phyloP scores from a whole-genome alignment of 2,113 vertebrate genomes.

The Engraulis encrasicolus region DNA sequence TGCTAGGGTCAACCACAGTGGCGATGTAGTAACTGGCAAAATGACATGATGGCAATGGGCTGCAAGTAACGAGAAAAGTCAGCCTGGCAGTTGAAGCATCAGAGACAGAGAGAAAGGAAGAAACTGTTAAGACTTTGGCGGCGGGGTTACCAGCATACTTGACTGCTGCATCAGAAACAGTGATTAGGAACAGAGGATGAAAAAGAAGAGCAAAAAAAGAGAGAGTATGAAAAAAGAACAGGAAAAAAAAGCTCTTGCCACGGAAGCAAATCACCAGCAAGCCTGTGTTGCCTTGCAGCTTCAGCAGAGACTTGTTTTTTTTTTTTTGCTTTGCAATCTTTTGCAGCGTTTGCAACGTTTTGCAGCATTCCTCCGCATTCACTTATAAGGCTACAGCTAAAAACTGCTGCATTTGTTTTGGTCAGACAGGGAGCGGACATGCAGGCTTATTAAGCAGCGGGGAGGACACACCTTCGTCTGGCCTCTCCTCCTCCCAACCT shows the following conservation, averaged over 20 bases:
- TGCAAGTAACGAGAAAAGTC: slow-evolving; percentile 72
- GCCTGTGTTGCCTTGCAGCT: slow-evolving; percentile 82
- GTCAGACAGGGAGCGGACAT: slow-evolving; percentile 74
- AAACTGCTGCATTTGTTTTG: slow-evolving; percentile 36
- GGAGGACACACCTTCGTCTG: slow-evolving; percentile 89
- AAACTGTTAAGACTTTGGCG: slow-evolving; percentile 57
- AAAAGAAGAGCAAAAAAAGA: slow-evolving; percentile 54
- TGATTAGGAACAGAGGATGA: slow-evolving; percentile 56
- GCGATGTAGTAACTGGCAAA: slow-evolving; percentile 92
- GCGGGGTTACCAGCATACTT: slow-evolving; percentile 63
- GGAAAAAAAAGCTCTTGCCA: slow-evolving; percentile 66
- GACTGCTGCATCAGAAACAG: slow-evolving; percentile 70
- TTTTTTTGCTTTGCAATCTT: too few relatives aligned
- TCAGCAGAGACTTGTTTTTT: slow-evolving; percentile 75
- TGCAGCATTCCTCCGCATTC: slow-evolving; percentile 70
- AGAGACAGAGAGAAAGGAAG: slow-evolving; percentile 69
- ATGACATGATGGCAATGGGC: slow-evolving; percentile 76
- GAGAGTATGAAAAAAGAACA: slow-evolving; percentile 56
- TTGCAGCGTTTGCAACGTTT: slow-evolving; percentile 50
- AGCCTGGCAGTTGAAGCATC: slow-evolving; percentile 77
- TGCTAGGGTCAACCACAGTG: slow-evolving; percentile 73
- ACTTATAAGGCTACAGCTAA: slow-evolving; percentile 56
- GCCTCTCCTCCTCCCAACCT: slow-evolving; percentile 76
- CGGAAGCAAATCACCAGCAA: slow-evolving; percentile 70
- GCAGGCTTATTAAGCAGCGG: slow-evolving; percentile 80